Conservation (phyloP, 2,797 vertebrate species). For the Lithobates pipiens region DNA sequence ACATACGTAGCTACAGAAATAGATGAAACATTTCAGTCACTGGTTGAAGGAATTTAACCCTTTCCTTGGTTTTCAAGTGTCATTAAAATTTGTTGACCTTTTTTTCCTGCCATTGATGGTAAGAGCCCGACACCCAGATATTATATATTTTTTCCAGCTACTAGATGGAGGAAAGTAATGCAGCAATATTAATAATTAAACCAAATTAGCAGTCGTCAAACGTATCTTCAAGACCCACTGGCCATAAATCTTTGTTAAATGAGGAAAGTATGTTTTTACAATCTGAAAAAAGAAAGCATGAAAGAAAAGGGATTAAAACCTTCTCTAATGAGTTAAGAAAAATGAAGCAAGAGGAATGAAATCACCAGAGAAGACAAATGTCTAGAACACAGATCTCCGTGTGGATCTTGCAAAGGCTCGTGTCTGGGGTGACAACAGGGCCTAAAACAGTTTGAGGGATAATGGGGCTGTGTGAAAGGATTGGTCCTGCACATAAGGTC, state of each 20-base stretch:
- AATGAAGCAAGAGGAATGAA: background rate
- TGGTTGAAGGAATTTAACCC: background rate
- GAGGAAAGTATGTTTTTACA: background rate
- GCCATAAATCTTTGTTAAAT: background rate
- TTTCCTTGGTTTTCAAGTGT: background rate
- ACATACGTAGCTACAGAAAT: background rate
- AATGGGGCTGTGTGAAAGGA: constrained; percentile 49
- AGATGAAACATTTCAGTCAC: background rate
- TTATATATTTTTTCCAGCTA: background rate
- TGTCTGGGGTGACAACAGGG: constrained; percentile 10
- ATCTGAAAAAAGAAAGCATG: background rate
- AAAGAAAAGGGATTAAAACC: background rate
- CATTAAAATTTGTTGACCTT: constrained; percentile 1
- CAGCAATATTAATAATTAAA: background rate
- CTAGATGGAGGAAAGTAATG: background rate
- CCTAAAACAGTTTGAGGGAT: constrained; percentile 14
- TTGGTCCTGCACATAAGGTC: constrained; percentile 38
- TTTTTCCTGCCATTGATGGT: background rate
- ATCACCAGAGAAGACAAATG: background rate
- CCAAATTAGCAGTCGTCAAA: background rate
- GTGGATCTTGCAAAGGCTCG: constrained; percentile 9
- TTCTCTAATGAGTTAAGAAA: constrained; percentile 11
- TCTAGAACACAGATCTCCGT: background rate
- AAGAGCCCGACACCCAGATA: constrained; percentile 6
- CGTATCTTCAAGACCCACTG: background rate